These are phyloP conservation scores for Galerucella calmariensis DNA, from an alignment of 2,888 invertebrate genomes.

Conservation along the genomic window DNA sequence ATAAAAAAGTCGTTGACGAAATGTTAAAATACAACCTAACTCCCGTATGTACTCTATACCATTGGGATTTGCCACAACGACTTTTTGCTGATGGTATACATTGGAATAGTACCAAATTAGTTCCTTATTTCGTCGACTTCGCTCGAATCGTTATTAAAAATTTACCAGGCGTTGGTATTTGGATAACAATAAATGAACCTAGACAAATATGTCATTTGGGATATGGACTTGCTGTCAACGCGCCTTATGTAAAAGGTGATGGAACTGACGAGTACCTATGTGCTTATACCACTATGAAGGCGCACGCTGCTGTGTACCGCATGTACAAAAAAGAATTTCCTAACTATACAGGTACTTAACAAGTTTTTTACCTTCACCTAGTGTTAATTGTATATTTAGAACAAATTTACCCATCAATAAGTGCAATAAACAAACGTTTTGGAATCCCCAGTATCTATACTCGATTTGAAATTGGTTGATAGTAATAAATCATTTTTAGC, in stretches of 20 bases:
- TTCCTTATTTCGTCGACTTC: conserved; percentile 71
- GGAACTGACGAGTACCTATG: conserved; percentile 74
- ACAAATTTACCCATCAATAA: too few relatives aligned
- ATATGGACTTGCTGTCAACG: conserved; percentile 67
- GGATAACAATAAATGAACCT: conserved; percentile 78
- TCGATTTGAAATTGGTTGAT: too few relatives aligned
- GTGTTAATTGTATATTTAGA: too few relatives aligned
- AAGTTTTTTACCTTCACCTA: neutral
- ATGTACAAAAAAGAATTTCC: conserved; percentile 71
- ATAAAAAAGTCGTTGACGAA: conserved; percentile 33
- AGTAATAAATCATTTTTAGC: too few relatives aligned
- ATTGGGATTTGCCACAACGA: conserved; percentile 54
- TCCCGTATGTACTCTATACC: conserved; percentile 41
- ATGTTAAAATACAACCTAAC: conserved; percentile 46
- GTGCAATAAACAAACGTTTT: too few relatives aligned
- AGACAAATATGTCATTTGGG: conserved; percentile 63
- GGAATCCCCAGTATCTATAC: too few relatives aligned
- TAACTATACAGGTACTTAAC: conserved; percentile 55
- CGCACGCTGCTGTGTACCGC: conserved; percentile 75
- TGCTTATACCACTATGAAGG: conserved; percentile 72
- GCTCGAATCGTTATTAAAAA: conserved; percentile 67
- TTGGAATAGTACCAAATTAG: conserved; percentile 72
- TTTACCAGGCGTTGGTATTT: conserved; percentile 53
- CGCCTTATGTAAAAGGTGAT: conserved; percentile 68
- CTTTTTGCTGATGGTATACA: conserved; percentile 66